Conservation (phyloP, 2,113 vertebrate genomes). For the Chascanopsetta lugubris region DNA sequence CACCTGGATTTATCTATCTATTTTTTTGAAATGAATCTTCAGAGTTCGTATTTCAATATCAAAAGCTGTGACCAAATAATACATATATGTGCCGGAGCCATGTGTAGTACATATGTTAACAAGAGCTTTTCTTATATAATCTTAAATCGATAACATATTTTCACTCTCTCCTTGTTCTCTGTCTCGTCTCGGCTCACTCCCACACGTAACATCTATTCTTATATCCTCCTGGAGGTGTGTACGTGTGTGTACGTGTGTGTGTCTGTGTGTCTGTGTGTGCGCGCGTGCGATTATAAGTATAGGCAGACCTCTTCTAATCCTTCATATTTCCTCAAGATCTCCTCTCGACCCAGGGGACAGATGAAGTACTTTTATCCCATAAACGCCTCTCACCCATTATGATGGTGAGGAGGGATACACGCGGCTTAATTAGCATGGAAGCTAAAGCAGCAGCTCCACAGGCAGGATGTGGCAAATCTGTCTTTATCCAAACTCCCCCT, state of each 20-base stretch:
- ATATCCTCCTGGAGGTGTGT: constrained; percentile 58
- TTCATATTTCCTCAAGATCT: constrained; percentile 40
- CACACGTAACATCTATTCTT: constrained; percentile 40
- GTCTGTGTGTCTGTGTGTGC: no score
- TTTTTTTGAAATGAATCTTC: no score
- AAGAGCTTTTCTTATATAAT: background rate
- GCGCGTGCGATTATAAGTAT: constrained; percentile 25
- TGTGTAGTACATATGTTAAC: background rate
- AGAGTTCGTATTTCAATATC: no score
- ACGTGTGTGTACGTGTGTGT: no score
- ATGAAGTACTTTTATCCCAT: constrained; percentile 36
- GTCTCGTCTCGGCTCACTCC: background rate
- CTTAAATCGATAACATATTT: constrained; percentile 9
- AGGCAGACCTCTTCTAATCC: constrained; percentile 9
- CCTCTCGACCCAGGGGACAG: constrained; percentile 20
- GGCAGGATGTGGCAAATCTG: constrained; percentile 28
- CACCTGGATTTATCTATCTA: no score
- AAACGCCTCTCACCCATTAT: constrained; percentile 40
- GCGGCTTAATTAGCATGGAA: constrained; percentile 50
- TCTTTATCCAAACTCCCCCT: constrained; percentile 23
- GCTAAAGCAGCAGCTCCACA: constrained; percentile 36
- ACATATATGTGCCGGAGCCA: no score
- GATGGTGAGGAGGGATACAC: constrained; percentile 34
- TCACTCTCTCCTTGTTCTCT: background rate
- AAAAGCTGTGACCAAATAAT: no score